Evolutionary conservation across 1,140 invertebrate species (phyloP).

Genomic region (Chrysoperla carnea): DNA sequence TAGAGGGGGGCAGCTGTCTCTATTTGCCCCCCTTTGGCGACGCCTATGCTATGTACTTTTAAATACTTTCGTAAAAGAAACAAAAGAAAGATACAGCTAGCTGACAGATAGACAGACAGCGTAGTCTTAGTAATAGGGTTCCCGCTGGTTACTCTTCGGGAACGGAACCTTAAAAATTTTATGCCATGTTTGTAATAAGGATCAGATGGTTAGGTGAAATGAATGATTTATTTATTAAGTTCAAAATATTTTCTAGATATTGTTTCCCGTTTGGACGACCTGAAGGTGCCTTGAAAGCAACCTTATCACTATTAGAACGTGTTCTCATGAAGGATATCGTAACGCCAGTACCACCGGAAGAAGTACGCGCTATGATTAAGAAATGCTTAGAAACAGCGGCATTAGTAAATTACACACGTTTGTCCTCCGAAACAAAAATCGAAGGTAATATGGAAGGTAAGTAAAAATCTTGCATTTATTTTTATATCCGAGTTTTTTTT

Average conservation of each 20-base stretch:
- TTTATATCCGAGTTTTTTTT: background rate
- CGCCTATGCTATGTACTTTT: too few species aligned
- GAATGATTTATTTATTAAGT: too few species aligned
- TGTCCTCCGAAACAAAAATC: constrained; percentile 94
- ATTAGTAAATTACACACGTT: constrained; percentile 88
- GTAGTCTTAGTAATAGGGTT: too few species aligned
- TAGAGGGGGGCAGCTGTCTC: too few species aligned
- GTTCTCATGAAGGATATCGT: constrained; percentile 98
- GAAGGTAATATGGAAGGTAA: constrained; percentile 49
- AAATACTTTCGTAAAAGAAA: too few species aligned
- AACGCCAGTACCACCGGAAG: constrained; percentile 91
- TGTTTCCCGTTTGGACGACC: constrained; percentile 98
- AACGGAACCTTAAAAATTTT: background rate
- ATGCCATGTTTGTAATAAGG: too few species aligned
- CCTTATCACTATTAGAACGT: constrained; percentile 85
- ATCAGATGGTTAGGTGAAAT: too few species aligned
- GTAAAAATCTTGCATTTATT: background rate
- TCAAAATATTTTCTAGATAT: constrained; percentile 39
- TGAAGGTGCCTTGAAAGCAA: constrained; percentile 92
- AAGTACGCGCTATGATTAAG: constrained; percentile 89
- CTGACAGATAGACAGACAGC: too few species aligned
- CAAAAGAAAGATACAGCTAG: too few species aligned
- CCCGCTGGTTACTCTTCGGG: too few species aligned
- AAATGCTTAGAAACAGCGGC: constrained; percentile 96
- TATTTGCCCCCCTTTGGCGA: too few species aligned